Evolutionary conservation across 1,140 invertebrate species (phyloP), one percentile per base, ranked within the genome.

Genomic region (Asobara japonica): DNA sequence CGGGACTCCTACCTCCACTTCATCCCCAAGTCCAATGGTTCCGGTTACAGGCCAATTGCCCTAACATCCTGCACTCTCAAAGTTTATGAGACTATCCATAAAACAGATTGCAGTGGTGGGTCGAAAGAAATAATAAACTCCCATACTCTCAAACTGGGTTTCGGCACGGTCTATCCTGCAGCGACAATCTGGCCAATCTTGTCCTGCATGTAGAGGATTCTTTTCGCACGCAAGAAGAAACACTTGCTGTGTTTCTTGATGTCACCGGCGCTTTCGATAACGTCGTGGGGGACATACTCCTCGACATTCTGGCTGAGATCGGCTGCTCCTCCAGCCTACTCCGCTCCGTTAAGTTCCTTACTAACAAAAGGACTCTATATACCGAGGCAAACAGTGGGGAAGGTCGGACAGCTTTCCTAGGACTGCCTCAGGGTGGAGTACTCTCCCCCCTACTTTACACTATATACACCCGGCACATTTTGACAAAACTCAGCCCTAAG

Each of bases 341-440:
- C 3, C 62, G 56, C 29, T 72, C 48, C 18, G 51, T 71, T 2
- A 38, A 71, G 33, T 68, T 65, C 27, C 29, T 71, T 2, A 71
- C 38, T 31, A 33, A 65, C 6, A 18, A 29, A 36, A 61, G 61
- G 38, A 36, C 16, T 60, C 38, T 72, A 41, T 38, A 61, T 16
- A 30, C 13, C 1, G 41, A 22, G 2, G 20, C 13, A 22, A 51
- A 51, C 36, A 65, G 65, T 0, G 11, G 56, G 2, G 27, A 33
- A 20, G 20, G 18, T 56, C 22, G 69, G 27, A 64, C 61, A 2
- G 69, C 66, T 0, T 30, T 22, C 5, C 65, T 61, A 27, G 76
- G 76, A 2, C 10, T 78, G 0, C 74, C 71, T 25, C 76, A 78
- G 30, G 74, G 77, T 6, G 38, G 56, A 3, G 68, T 73, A 0